These are phyloP conservation scores for Perccottus glenii DNA, from an alignment of 2,113 vertebrate species.

Conservation along the genomic window DNA sequence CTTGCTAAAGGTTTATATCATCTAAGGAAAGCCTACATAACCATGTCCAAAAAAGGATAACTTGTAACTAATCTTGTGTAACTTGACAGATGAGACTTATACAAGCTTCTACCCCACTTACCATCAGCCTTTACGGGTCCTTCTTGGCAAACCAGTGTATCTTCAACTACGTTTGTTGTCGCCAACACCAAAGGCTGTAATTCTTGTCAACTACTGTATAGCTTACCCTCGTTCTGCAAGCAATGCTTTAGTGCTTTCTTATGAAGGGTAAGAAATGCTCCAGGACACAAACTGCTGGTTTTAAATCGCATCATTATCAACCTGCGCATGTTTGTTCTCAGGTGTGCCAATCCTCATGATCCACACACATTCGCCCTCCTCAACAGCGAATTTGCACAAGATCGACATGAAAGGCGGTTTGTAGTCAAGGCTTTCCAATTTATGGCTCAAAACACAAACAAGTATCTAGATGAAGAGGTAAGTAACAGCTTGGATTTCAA, in stretches of 20 bases:
- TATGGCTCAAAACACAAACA: constrained; percentile 65
- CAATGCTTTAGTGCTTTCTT: constrained; percentile 70
- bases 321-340: constrained; percentile 18
- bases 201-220: constrained; percentile 78
- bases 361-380: constrained; percentile 48
- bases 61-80: background rate
- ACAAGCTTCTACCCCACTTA: constrained; percentile 43
- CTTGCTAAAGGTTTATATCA: constrained; percentile 65
- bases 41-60: background rate
- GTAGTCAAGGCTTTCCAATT: constrained; percentile 73
- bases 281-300: background rate
- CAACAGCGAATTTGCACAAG: constrained; percentile 21
- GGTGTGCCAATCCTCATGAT: constrained; percentile 73
- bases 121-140: constrained; percentile 58
- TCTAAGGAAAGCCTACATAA: background rate
- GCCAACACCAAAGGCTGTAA: constrained; percentile 46
- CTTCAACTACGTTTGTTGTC: constrained; percentile 67
- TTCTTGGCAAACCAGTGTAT: constrained; percentile 72
- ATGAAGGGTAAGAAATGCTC: constrained; percentile 70
- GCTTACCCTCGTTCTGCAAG: constrained; percentile 73
- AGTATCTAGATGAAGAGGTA: constrained; percentile 76
- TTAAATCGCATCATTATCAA: background rate
- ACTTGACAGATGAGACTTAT: constrained; percentile 59
- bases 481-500: constrained; percentile 7
- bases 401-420: constrained; percentile 61